Conservation (phyloP, 23 tunicate genomes). For the Botrylloides violaceus region DNA sequence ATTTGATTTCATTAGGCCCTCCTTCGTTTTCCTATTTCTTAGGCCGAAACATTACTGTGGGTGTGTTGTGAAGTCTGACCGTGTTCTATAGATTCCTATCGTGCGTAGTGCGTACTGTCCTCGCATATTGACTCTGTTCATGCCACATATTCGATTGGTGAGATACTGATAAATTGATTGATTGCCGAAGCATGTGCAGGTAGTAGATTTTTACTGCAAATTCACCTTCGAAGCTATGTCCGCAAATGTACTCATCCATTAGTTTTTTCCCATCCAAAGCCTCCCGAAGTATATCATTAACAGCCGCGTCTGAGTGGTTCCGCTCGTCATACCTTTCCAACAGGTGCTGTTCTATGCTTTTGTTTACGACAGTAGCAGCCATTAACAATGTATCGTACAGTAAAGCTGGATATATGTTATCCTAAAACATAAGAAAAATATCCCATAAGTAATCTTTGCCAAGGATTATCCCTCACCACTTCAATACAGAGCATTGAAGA, state of each 20-base stretch:
- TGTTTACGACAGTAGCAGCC: conserved; percentile 57
- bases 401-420: conserved; percentile 70
- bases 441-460: neutral
- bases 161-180: no score
- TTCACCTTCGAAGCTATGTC: conserved; percentile 34
- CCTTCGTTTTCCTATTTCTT: no score
- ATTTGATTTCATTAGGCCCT: no score
- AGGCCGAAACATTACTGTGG: no score
- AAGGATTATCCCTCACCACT: neutral
- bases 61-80: no score
- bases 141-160: no score
- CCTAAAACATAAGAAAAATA: conserved; percentile 22
- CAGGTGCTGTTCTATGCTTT: conserved; percentile 24
- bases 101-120: no score
- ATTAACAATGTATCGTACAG: conserved; percentile 64
- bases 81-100: no score
- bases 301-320: neutral
- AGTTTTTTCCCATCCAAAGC: conserved; percentile 21
- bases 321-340: conserved; percentile 5
- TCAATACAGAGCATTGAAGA: neutral
- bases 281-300: conserved; percentile 3
- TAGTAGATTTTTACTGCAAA: no score
- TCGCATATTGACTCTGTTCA: no score
- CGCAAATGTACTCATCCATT: conserved; percentile 30
- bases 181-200: no score